Conservation (phyloP, 2,888 invertebrate genomes). For the Morinoia aosen region DNA sequence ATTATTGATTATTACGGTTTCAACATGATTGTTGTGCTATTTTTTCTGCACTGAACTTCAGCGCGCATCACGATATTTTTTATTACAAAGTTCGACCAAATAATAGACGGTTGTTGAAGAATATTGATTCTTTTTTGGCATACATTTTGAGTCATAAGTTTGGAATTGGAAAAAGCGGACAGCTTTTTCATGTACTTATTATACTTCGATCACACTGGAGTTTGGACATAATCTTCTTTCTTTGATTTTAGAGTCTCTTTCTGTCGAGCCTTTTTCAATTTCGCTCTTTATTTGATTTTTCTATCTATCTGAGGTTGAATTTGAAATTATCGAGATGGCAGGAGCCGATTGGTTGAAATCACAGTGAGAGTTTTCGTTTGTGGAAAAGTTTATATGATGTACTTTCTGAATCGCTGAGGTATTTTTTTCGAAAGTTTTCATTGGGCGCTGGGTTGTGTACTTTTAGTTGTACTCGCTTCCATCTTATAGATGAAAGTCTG, state of each 20-base stretch:
- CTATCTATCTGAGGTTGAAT: background rate
- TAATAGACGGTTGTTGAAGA: no score
- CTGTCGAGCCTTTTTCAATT: background rate
- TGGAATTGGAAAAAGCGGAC: background rate
- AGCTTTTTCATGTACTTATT: background rate
- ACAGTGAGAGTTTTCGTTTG: background rate
- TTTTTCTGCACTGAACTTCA: background rate
- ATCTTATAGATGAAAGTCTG: background rate
- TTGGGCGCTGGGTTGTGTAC: background rate
- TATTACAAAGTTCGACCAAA: background rate
- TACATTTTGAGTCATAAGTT: background rate
- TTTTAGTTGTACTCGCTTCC: background rate
- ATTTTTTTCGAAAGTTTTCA: background rate
- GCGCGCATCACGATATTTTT: background rate
- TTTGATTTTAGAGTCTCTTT: background rate
- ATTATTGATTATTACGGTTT: background rate
- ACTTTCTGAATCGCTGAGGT: background rate
- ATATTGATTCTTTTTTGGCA: no score
- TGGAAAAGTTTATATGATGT: background rate
- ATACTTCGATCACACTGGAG: background rate
- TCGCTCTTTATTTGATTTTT: background rate
- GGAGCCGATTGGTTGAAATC: background rate
- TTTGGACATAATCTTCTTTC: background rate
- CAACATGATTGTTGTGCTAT: background rate
- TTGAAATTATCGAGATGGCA: background rate